phyloP scores from a whole-genome alignment of 2,888 invertebrate species.

The Pyrgus malvae region DNA sequence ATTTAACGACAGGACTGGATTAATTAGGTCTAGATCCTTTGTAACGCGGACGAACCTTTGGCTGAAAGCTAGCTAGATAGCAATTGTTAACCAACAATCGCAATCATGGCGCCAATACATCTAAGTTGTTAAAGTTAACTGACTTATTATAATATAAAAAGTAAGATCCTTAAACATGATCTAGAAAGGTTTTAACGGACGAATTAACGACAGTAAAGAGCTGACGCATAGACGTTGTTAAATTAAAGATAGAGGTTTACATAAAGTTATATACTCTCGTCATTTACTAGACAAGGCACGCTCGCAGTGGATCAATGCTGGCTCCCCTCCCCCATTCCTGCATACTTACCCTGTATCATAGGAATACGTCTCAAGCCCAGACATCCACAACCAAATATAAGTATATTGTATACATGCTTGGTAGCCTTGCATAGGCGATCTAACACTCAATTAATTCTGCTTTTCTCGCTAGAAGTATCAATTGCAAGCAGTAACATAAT shows the following conservation, averaged over 20 bases:
- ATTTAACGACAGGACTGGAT: too few species aligned
- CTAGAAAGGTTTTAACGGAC: too few species aligned
- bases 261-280: not conserved
- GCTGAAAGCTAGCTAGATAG: too few species aligned
- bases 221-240: too few species aligned
- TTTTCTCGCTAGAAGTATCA: not conserved
- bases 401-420: not conserved
- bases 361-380: conserved; percentile 13
- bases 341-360: not conserved
- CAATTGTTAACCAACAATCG: too few species aligned
- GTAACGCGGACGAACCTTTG: too few species aligned
- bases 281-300: conserved; percentile 17
- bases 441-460: conserved; percentile 4
- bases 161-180: too few species aligned
- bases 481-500: not conserved
- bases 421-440: not conserved
- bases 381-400: conserved; percentile 1
- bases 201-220: too few species aligned
- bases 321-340: conserved; percentile 3
- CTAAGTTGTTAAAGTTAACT: too few species aligned
- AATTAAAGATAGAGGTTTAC: not conserved
- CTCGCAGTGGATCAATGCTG: conserved; percentile 15
- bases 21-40: too few species aligned
- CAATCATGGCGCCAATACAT: too few species aligned
- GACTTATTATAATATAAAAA: too few species aligned